These are phyloP conservation scores for Pterostichus madidus DNA, from an alignment of 2,888 invertebrate species.

Conservation along the genomic window DNA sequence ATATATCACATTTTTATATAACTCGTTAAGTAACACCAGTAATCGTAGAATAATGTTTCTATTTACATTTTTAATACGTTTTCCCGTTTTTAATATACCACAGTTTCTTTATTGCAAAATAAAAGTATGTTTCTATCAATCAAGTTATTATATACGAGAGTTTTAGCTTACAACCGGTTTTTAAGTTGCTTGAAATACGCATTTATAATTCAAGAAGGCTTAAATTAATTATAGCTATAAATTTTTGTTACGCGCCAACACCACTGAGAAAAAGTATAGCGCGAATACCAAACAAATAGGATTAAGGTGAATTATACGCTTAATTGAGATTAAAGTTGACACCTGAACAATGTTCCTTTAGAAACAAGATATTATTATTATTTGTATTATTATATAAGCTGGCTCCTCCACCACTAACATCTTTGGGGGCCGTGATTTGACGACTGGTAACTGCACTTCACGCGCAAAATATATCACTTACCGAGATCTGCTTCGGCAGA, in stretches of 20 bases:
- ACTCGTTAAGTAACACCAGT: conserved; percentile 5
- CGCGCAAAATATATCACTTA: too few species aligned
- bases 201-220: conserved; percentile 6
- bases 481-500: too few species aligned
- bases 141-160: neutral
- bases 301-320: too few species aligned
- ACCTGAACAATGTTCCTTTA: too few species aligned
- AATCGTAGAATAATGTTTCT: neutral
- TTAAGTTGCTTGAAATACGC: conserved; percentile 7
- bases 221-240: too few species aligned
- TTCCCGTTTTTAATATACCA: conserved; percentile 9
- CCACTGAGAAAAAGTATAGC: neutral
- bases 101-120: conserved; percentile 20
- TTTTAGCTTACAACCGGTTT: neutral
- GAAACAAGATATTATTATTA: too few species aligned
- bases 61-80: conserved; percentile 19
- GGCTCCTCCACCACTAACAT: too few species aligned
- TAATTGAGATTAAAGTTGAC: too few species aligned
- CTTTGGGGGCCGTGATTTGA: too few species aligned
- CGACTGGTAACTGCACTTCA: too few species aligned
- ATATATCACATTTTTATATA: conserved; percentile 52
- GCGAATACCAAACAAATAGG: too few species aligned
- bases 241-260: neutral
- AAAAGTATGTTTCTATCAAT: conserved; percentile 22
- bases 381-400: too few species aligned